A percentile compares a stretch with the other conserved stretches of the same genome.
Evolutionary conservation across 2,888 invertebrate genomes (phyloP).

Genomic region (Autographa gamma): DNA sequence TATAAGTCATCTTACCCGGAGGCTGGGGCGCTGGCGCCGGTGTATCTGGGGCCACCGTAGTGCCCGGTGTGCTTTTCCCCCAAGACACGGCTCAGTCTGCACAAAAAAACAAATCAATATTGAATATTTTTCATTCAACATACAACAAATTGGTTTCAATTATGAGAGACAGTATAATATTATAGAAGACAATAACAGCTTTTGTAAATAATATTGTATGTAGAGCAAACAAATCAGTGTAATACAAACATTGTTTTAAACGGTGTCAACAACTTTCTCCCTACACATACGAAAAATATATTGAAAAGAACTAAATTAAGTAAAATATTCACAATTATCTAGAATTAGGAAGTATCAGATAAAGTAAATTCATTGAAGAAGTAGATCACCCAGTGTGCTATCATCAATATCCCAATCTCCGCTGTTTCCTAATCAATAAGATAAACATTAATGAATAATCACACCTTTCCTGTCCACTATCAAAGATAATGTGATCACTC

Average conservation of each 20-base stretch:
- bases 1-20: conserved; percentile 75
- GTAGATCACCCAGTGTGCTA: not conserved
- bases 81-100: conserved; percentile 88
- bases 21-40: conserved; percentile 87
- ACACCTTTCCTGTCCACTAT: not conserved
- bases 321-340: too few species aligned
- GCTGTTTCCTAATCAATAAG: conserved; percentile 2
- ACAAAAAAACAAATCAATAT: conserved; percentile 23
- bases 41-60: conserved; percentile 89
- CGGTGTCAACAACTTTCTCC: too few species aligned
- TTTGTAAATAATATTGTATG: too few species aligned
- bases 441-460: conserved; percentile 2
- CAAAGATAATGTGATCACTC: not conserved
- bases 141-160: too few species aligned
- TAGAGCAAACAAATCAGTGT: too few species aligned
- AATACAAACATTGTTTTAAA: too few species aligned
- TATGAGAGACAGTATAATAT: too few species aligned
- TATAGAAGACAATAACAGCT: too few species aligned
- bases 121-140: not conserved
- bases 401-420: not conserved
- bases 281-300: too few species aligned
- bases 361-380: not conserved
- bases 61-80: conserved; percentile 87
- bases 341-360: too few species aligned
- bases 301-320: too few species aligned